phyloP scores from a whole-genome alignment of 2,113 vertebrate species.

The Crotalus horridus region DNA sequence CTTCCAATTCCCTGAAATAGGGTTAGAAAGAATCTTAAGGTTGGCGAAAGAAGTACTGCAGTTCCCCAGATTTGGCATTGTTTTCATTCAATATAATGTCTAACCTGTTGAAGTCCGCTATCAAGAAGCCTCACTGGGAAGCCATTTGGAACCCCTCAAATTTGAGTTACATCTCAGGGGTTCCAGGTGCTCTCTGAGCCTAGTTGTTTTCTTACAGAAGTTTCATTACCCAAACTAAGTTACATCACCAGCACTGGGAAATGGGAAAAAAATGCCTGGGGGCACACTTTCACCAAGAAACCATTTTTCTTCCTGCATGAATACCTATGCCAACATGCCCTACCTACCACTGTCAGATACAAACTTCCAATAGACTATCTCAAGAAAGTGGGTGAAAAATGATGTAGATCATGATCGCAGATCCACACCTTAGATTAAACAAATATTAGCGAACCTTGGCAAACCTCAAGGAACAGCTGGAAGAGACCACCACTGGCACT shows the following conservation, averaged over 20 bases:
- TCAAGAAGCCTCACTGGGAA: not conserved
- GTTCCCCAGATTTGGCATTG: not conserved
- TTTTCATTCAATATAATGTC: not conserved
- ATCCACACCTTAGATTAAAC: not conserved
- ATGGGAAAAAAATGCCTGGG: not conserved
- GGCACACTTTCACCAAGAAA: not conserved
- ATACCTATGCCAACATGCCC: not conserved
- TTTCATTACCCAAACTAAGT: not conserved
- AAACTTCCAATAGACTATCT: not conserved
- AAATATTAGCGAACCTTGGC: not conserved
- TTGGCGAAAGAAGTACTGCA: not conserved
- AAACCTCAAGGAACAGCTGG: not conserved
- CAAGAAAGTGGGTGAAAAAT: not conserved
- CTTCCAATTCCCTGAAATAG: not conserved
- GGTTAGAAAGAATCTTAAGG: not conserved
- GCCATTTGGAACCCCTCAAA: not conserved
- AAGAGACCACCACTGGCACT: not conserved
- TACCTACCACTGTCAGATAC: not conserved
- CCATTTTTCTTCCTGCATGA: not conserved
- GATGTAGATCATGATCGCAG: not conserved
- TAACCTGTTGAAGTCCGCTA: not conserved
- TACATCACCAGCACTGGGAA: not conserved
- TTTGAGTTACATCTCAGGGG: not conserved
- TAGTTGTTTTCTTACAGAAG: not conserved
- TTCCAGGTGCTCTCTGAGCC: not conserved